Percentiles rank a stretch among this genome's conserved stretches.
Evolutionary conservation across 2,113 vertebrate genomes (phyloP).

Genomic region (Machaerirhynchus nigripectus): DNA sequence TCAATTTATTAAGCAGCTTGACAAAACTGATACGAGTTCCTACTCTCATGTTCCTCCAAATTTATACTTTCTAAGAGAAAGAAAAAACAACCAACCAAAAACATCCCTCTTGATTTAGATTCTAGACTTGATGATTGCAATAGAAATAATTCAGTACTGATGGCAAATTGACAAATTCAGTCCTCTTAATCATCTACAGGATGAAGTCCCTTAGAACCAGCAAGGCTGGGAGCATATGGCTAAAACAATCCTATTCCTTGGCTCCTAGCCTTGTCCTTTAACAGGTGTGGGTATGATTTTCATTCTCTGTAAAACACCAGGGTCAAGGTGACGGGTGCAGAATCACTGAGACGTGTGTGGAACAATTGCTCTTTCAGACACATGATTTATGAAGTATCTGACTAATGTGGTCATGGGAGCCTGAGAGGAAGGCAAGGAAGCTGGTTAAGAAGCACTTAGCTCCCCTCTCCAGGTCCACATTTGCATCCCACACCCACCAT

Average conservation of each 20-base stretch:
- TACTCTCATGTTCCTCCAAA: neutral
- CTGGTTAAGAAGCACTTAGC: conserved; percentile 23
- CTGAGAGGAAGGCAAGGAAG: neutral
- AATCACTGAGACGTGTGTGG: conserved; percentile 36
- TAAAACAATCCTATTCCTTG: neutral
- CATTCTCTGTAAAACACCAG: neutral
- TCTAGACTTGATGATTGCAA: neutral
- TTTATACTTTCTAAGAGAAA: neutral
- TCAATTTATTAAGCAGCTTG: neutral
- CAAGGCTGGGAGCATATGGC: neutral
- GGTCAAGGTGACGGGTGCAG: conserved; percentile 15
- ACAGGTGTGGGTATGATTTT: neutral
- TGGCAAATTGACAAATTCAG: neutral
- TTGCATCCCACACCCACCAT: neutral
- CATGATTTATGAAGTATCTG: conserved; percentile 62
- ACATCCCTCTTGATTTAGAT: neutral
- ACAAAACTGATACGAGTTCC: neutral
- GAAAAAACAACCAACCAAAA: neutral
- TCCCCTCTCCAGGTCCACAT: neutral
- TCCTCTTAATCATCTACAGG: neutral
- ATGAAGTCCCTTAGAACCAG: neutral
- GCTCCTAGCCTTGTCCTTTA: neutral
- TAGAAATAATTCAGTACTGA: neutral
- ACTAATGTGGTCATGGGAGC: conserved; percentile 26
- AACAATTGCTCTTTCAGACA: conserved; percentile 52